phyloP scores from a whole-genome alignment of 2,888 invertebrate species.

The Uloborus plumipes region DNA sequence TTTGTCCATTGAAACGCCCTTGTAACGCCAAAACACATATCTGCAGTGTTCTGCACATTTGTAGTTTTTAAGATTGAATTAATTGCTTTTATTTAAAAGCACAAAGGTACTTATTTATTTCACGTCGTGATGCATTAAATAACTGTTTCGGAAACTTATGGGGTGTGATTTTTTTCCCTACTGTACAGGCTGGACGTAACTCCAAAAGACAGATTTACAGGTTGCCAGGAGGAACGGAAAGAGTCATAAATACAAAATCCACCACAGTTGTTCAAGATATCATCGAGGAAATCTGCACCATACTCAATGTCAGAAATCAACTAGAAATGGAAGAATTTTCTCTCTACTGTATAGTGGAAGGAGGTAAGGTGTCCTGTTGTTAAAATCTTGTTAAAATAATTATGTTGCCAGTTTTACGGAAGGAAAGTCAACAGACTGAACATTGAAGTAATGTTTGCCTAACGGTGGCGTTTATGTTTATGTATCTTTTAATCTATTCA shows the following conservation, averaged over 20 bases:
- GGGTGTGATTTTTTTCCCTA: background rate
- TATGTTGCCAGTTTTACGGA: background rate
- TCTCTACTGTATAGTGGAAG: slow-evolving; percentile 95
- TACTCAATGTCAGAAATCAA: slow-evolving; percentile 76
- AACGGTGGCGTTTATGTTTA: no score
- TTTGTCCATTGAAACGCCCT: no score
- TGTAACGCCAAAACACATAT: no score
- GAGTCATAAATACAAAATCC: slow-evolving; percentile 93
- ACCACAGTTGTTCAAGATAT: slow-evolving; percentile 88
- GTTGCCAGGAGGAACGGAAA: slow-evolving; percentile 93
- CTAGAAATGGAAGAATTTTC: slow-evolving; percentile 97
- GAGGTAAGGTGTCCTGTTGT: slow-evolving; percentile 76
- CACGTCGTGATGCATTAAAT: background rate
- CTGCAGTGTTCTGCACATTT: no score
- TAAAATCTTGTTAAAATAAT: background rate
- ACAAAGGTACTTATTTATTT: no score
- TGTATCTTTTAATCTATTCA: no score
- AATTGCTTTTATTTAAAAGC: no score
- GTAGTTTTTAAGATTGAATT: no score
- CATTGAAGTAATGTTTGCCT: no score
- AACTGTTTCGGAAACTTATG: background rate
- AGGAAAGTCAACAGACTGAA: no score
- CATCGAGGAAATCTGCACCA: slow-evolving; percentile 78
- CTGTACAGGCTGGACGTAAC: slow-evolving; percentile 78
- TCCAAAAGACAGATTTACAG: slow-evolving; percentile 88